phyloP scores from a whole-genome alignment of 2,113 vertebrate genomes.

The Rhea americana region DNA sequence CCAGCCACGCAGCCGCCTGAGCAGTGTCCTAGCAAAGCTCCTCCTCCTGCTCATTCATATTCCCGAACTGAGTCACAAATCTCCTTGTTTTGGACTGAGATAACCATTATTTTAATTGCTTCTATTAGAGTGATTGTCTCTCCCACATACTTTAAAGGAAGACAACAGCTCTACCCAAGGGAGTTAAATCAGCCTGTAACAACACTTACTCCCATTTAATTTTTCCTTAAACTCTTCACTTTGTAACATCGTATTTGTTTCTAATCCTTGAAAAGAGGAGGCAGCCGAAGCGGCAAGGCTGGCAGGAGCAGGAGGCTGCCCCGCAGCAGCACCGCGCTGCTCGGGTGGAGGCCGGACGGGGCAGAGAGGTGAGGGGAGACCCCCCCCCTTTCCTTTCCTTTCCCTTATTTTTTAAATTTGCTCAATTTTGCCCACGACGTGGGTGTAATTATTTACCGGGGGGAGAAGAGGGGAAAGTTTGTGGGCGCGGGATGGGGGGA shows the following conservation, averaged over 20 bases:
- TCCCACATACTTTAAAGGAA: neutral
- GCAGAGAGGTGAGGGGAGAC: too few species aligned
- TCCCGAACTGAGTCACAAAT: neutral
- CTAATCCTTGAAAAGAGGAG: neutral
- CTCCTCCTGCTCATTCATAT: neutral
- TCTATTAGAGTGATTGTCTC: neutral
- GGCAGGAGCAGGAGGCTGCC: too few species aligned
- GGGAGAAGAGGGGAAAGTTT: rapidly evolving
- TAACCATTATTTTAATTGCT: neutral
- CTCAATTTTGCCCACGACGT: rapidly evolving
- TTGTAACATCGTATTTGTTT: neutral
- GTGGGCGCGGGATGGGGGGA: neutral
- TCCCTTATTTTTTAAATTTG: too few species aligned
- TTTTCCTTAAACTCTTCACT: neutral
- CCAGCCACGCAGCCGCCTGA: neutral
- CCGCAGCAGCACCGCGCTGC: rapidly evolving
- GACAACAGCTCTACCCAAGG: neutral
- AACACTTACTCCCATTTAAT: neutral
- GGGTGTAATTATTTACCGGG: rapidly evolving
- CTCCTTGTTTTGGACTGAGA: neutral
- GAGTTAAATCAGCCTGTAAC: neutral
- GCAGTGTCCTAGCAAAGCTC: neutral
- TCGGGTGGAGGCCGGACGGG: neutral
- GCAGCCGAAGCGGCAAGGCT: too few species aligned
- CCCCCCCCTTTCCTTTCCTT: too few species aligned